These are phyloP conservation scores for Gadopsis marmoratus DNA, from an alignment of 2,797 vertebrate species.

Conservation along the genomic window DNA sequence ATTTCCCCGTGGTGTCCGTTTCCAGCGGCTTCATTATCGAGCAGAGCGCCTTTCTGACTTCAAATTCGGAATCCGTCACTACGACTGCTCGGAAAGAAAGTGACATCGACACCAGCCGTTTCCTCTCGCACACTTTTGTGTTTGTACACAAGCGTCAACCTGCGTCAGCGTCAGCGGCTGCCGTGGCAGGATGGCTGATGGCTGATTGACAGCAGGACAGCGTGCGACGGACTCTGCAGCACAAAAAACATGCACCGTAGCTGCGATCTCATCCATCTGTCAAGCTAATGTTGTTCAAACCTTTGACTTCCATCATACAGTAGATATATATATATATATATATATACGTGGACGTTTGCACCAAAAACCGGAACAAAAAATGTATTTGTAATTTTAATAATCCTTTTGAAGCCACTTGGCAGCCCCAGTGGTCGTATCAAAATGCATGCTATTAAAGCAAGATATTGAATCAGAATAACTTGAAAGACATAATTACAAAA, in stretches of 20 bases:
- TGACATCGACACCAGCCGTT: slow-evolving; percentile 49
- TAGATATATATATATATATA: too few species aligned
- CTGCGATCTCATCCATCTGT: slow-evolving; percentile 25
- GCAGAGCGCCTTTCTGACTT: slow-evolving; percentile 35
- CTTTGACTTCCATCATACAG: too few species aligned
- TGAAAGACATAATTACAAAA: not conserved
- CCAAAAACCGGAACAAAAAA: not conserved
- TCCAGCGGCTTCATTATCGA: slow-evolving; percentile 34
- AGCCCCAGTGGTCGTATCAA: not conserved
- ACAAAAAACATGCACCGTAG: not conserved
- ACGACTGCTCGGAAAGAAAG: slow-evolving; percentile 26
- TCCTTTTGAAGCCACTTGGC: not conserved
- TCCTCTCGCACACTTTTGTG: slow-evolving; percentile 20
- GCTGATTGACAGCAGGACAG: slow-evolving; percentile 55
- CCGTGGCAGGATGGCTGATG: slow-evolving; percentile 10
- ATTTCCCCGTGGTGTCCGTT: slow-evolving; percentile 46
- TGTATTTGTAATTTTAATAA: not conserved
- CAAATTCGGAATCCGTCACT: slow-evolving; percentile 37
- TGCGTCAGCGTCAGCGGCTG: slow-evolving; percentile 35
- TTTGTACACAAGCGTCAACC: slow-evolving; percentile 56
- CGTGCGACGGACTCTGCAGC: slow-evolving; percentile 30
- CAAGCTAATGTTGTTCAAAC: not conserved
- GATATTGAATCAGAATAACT: not conserved
- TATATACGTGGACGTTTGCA: too few species aligned
- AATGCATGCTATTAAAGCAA: not conserved